A percentile compares a stretch with the other conserved stretches of the same genome.
phyloP scores from a whole-genome alignment of 2,797 vertebrate genomes.

The Eulemur rubriventer region DNA sequence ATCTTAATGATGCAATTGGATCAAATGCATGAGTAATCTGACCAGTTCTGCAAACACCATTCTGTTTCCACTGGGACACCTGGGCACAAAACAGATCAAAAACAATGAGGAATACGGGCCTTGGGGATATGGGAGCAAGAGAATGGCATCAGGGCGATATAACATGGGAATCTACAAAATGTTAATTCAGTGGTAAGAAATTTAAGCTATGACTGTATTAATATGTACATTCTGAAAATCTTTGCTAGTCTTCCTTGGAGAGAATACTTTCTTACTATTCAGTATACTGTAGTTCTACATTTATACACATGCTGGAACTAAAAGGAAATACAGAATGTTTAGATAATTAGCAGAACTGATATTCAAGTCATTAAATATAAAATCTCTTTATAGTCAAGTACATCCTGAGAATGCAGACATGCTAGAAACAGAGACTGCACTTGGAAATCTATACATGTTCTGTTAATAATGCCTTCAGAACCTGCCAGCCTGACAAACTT shows the following conservation, averaged over 20 bases:
- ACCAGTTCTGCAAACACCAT: neutral
- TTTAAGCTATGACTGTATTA: neutral
- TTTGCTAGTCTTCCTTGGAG: neutral
- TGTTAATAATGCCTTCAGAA: constrained; percentile 21
- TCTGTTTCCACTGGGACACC: neutral
- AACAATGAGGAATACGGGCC: neutral
- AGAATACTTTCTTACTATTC: neutral
- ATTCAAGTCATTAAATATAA: constrained; percentile 7
- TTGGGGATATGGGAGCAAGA: neutral
- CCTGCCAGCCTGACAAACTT: neutral
- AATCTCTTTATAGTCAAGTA: neutral
- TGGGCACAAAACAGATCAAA: neutral
- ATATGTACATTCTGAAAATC: neutral
- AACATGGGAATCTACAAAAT: neutral
- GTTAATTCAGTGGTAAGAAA: neutral
- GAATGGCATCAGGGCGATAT: neutral
- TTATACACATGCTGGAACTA: neutral
- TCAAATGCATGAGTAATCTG: neutral
- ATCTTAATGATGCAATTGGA: neutral
- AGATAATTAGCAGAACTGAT: neutral
- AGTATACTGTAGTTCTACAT: neutral
- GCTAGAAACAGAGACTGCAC: neutral
- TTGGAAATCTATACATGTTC: neutral
- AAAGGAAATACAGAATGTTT: neutral
- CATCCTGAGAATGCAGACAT: neutral